A percentile compares a stretch with the other conserved stretches of the same genome.
These are phyloP conservation scores for Sturmia bella DNA, from an alignment of 2,888 invertebrate genomes.

Conservation along the genomic window DNA sequence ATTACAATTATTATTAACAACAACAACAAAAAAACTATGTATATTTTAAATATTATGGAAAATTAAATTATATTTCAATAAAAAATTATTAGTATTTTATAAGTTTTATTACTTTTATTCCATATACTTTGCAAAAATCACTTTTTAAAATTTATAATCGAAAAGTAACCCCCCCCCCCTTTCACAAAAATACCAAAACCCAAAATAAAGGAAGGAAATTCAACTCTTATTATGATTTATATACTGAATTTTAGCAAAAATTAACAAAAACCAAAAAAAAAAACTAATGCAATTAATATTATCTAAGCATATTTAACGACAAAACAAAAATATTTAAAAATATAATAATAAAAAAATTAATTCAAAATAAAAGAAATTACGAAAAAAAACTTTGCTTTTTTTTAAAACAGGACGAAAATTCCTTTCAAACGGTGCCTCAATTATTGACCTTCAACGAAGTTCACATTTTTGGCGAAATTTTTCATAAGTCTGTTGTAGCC, in stretches of 20 bases:
- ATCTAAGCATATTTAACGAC: slow-evolving; percentile 69
- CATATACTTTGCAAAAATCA: slow-evolving; percentile 27
- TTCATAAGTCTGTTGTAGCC: no score
- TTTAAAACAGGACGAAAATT: slow-evolving; percentile 27
- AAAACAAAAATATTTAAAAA: slow-evolving; percentile 67
- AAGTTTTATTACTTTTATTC: slow-evolving; percentile 25
- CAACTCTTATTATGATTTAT: slow-evolving; percentile 59
- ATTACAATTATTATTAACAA: slow-evolving; percentile 45
- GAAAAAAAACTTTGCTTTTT: slow-evolving; percentile 11
- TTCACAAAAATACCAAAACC: slow-evolving; percentile 27
- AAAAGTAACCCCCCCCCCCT: slow-evolving; percentile 39
- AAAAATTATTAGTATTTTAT: slow-evolving; percentile 1
- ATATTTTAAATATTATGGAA: slow-evolving; percentile 22
- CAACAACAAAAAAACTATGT: neutral
- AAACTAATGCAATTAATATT: slow-evolving; percentile 68
- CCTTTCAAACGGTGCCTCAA: neutral
- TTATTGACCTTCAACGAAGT: no score
- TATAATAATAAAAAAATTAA: slow-evolving; percentile 69
- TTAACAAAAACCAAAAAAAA: slow-evolving; percentile 30
- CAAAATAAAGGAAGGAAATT: slow-evolving; percentile 24
- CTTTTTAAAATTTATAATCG: slow-evolving; percentile 13
- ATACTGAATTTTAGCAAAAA: slow-evolving; percentile 58
- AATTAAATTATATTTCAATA: slow-evolving; percentile 21
- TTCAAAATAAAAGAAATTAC: slow-evolving; percentile 58
- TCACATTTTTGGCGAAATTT: no score